These are phyloP conservation scores for Polyommatus icarus DNA, from an alignment of 2,888 invertebrate species.

Conservation along the genomic window DNA sequence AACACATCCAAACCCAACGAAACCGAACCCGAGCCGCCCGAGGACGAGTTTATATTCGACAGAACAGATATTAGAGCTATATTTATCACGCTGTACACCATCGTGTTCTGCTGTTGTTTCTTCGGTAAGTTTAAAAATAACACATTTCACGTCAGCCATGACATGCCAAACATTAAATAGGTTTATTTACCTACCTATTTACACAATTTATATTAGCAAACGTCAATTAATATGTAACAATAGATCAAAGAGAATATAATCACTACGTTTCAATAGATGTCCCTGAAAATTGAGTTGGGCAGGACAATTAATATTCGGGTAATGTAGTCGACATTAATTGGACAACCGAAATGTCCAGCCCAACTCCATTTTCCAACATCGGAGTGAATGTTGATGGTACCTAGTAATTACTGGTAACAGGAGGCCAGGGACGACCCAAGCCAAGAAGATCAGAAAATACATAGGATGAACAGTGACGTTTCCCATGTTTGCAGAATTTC, in stretches of 20 bases:
- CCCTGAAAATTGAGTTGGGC: too few species aligned
- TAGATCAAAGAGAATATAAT: too few species aligned
- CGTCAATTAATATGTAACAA: not conserved
- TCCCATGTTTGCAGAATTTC: not conserved
- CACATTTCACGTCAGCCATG: not conserved
- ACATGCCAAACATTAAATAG: not conserved
- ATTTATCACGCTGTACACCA: slow-evolving; percentile 87
- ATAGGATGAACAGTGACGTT: too few species aligned
- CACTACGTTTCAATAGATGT: too few species aligned
- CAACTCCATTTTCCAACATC: too few species aligned
- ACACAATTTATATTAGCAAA: not conserved
- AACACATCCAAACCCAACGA: slow-evolving; percentile 56
- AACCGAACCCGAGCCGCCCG: slow-evolving; percentile 51
- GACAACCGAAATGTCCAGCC: too few species aligned
- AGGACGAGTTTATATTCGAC: slow-evolving; percentile 87
- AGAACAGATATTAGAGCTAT: slow-evolving; percentile 86
- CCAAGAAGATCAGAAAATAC: too few species aligned
- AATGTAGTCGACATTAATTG: too few species aligned
- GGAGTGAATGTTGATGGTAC: too few species aligned
- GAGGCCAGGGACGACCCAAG: too few species aligned
- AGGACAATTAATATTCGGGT: too few species aligned
- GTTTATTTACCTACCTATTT: not conserved
- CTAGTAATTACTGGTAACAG: too few species aligned
- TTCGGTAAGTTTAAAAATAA: slow-evolving; percentile 83
- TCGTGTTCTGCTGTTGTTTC: slow-evolving; percentile 90